Evolutionary conservation across 1,140 invertebrate genomes (phyloP).

Genomic region (Zaprionus taronus): DNA sequence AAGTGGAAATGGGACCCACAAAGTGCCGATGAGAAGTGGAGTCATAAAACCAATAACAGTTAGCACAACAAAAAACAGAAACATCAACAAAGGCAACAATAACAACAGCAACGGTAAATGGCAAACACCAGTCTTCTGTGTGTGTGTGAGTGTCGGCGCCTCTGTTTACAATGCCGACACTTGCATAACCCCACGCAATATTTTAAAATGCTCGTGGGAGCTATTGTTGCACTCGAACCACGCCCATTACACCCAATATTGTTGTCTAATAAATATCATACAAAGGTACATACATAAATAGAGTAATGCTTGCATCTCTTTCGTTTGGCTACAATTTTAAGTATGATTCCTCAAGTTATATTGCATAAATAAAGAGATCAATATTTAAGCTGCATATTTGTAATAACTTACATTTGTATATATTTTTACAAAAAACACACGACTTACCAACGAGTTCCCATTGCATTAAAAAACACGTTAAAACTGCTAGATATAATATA

Average conservation of each 20-base stretch:
- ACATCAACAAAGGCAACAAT: not conserved
- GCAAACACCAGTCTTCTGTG: slow-evolving; percentile 9
- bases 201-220: slow-evolving; percentile 37
- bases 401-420: not conserved
- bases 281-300: not conserved
- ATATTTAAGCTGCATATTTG: not conserved
- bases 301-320: not conserved
- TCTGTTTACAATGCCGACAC: slow-evolving; percentile 29
- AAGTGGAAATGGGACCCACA: not conserved
- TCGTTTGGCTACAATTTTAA: slow-evolving; percentile 1
- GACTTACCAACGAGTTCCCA: not conserved
- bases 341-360: not conserved
- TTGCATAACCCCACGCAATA: slow-evolving; percentile 42
- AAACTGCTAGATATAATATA: not conserved
- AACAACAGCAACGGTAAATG: slow-evolving; percentile 29
- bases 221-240: slow-evolving; percentile 26
- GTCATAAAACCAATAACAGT: slow-evolving; percentile 43
- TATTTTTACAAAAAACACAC: not conserved
- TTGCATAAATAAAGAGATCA: not conserved
- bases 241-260: slow-evolving; percentile 19
- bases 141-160: not conserved
- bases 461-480: not conserved
- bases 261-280: slow-evolving; percentile 6
- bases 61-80: not conserved
- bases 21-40: slow-evolving; percentile 19